Base-by-base conservation (phyloP, 2,113 vertebrate species). In the Spilogale gracilis region DNA sequence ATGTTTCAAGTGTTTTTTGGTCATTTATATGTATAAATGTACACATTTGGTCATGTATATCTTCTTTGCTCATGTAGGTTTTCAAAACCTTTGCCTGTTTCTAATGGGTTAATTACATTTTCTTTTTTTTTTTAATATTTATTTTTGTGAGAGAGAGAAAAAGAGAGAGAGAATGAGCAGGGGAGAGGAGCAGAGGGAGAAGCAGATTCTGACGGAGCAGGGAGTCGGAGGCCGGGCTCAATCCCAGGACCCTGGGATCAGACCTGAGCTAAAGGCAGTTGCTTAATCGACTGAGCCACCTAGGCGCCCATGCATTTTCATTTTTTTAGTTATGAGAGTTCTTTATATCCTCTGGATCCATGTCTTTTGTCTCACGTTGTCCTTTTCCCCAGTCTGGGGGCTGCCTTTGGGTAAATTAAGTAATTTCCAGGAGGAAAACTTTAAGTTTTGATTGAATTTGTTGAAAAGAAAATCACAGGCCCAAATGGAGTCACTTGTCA, bases 401-500 rank as follows among this genome's bases (percentile, higher is more conserved):
- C 56, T 76, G n/a, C 48, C 17, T 52, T 71, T 61, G 56, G 20
- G 30, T 85, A 80, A 74, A 45, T 67, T 79, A 79, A 85, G 38
- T 52, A 21, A 50, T 54, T 58, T 45, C 45, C 43, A 52, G 14
- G 9, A 92, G 4, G 56, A 91, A 91, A 85, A 16, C 86, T 86
- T 50, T 69, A 95, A 30, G 5, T 85, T 85, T 80, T 83, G 79
- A 83, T 63, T 45, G 91, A 69, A 43, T 27, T 74, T 74, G 21
- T 27, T 27, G 48, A 48, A 74, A 14, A 74, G 12, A 74, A 74
- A 27, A 25, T 76, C 3, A 25, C 73, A 76, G 43, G 23, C 43
- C 43, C 43, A 76, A 48, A 76, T 48, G 43, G 73, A 71, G 67
- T 76, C 73, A 48, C 73, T 69, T 48, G n/a, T 71, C 32, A 69